These are phyloP conservation scores for Agrotis puta DNA, from an alignment of 2,888 invertebrate genomes.

Conservation along the genomic window DNA sequence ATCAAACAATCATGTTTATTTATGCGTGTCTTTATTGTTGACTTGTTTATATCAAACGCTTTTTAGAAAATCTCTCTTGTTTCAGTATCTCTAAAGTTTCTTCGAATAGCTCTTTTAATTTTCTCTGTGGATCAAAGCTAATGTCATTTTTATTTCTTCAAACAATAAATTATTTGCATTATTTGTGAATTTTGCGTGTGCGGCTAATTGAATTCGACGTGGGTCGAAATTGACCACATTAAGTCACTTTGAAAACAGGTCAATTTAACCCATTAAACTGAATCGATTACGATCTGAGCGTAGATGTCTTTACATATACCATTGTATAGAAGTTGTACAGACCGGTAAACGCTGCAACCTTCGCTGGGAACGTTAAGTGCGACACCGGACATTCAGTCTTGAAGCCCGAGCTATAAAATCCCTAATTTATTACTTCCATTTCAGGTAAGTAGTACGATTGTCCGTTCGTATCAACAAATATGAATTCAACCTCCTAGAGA, in stretches of 20 bases:
- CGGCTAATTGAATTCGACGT: constrained; percentile 57
- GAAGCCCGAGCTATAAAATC: constrained; percentile 69
- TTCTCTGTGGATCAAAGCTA: too few relatives aligned
- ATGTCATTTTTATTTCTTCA: constrained; percentile 2
- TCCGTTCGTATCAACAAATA: constrained; percentile 72
- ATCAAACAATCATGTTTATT: constrained; percentile 54
- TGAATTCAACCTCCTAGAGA: constrained; percentile 68
- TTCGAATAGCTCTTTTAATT: too few relatives aligned
- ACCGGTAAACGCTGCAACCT: constrained; percentile 70
- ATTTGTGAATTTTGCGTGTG: constrained; percentile 56
- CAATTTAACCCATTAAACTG: constrained; percentile 71
- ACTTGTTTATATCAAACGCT: constrained; percentile 8
- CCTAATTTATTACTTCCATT: constrained; percentile 73
- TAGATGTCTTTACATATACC: constrained; percentile 62
- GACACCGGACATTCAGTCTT: constrained; percentile 73
- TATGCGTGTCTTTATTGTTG: constrained; percentile 36
- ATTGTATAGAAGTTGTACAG: constrained; percentile 68
- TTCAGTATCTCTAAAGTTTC: background rate
- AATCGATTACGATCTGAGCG: constrained; percentile 71
- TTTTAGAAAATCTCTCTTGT: background rate
- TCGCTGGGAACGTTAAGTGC: constrained; percentile 64
- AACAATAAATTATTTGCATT: constrained; percentile 17
- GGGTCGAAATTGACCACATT: constrained; percentile 69
- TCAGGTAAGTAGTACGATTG: constrained; percentile 76
- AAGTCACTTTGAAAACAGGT: constrained; percentile 71